Evolutionary conservation across 2,113 vertebrate genomes (phyloP), one percentile per base, ranked within the genome.

Genomic region (Gallinago media): DNA sequence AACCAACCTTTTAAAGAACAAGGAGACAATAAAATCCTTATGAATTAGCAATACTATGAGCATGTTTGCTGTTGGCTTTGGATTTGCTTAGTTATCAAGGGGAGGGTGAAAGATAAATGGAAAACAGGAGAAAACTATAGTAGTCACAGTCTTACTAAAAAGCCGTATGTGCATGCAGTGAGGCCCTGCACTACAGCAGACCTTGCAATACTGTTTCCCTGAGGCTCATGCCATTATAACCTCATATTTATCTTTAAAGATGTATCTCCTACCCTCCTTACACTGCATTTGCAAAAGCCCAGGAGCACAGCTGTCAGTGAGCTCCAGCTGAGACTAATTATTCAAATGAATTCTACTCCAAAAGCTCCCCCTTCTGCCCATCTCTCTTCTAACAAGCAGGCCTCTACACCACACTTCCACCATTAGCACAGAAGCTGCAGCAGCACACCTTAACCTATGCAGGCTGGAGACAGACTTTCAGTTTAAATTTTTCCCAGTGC

Each of bases 201-300:
- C 27, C 16, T 85, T 61, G 27, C 44, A 59, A 22, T 67, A 36
- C 25, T 7, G 4, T 50, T 95, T 72, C 38, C 22, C 40, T 54
- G 50, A 79, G 23, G 58, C 47, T 31, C 4, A 1, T 31, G 47
- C 54, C 65, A 32, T 31, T 75, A 62, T 10, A 78, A 65, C 12
- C 40, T 82, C 70, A 31, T 25, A 47, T 72, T 87, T 82, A 36
- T 61, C 62, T 82, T 82, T 78, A 68, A 75, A 89, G 40, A 73
- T 44, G 15, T 42, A 32, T 34, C 34, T 88, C 27, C 9, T 40
- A 29, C 38, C 38, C 74, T 92, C 46, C 68, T 87, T 61, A 68
- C 0, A 0, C 15, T 22, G 23, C 15, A 61, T 93, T 85, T 88
- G n/a, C 66, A 76, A 72, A 85, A 85, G 85, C 67, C 54, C 0